Evolutionary conservation across 2,888 invertebrate genomes (phyloP), one percentile per base, ranked within the genome.

Genomic region (Archaeoteleia sp.): DNA sequence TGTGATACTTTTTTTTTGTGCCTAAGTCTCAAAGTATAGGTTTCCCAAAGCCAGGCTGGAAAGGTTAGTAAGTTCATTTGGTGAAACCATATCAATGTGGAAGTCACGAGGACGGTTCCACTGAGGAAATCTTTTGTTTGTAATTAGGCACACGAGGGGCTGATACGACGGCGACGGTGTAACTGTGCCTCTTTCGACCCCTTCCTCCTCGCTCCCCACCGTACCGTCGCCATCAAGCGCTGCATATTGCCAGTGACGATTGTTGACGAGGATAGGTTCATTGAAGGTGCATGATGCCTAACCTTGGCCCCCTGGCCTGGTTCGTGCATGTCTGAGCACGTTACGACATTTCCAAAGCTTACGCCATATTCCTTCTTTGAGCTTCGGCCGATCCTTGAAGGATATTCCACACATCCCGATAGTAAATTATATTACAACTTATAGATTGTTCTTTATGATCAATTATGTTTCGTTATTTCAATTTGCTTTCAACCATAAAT

Each of bases 241-340:
- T 29, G 14, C 6, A 12, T 35, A 53, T 32, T 39, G 37, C 35
- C 39, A 48, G 46, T 37, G 29, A 62, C 61, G 48, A 46, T 40
- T 62, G 46, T 54, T 54, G 61, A 62, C 42, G 61, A 54, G 61
- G 53, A 62, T 45, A 62, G 53, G 54, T 62, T 62, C 61, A 62
- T 54, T 54, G 61, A 54, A 62, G 35, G 62, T 35, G 49, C 37
- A 67, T 43, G 60, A 55, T 45, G 37, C 29, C 12, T 58, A 69
- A 68, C 82, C 82, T 82, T 82, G 81, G 78, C 80, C 81, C 57
- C 78, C 67, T 81, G 71, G 70, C 79, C 80, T 74, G 75, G 73
- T 79, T 82, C 74, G 73, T 76, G 74, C 73, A 73, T 58, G 67
- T 69, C 67, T 70, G 40, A 67, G 58, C 62, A 67, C 48, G 67